Conservation (phyloP, 1,140 invertebrate genomes). For the Apis dorsata region DNA sequence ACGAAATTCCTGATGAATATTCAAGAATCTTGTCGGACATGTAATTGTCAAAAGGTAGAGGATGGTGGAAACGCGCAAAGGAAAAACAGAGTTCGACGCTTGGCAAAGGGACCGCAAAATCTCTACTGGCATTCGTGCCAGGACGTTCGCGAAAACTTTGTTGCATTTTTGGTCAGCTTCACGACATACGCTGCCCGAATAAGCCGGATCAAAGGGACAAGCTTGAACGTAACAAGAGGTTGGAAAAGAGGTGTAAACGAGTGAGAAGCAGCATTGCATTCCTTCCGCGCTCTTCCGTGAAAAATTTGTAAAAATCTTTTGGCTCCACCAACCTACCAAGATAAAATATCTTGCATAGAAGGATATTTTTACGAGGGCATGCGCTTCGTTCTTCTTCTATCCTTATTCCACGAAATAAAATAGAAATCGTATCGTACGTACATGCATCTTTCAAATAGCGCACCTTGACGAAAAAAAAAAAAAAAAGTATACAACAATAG, state of each 20-base stretch:
- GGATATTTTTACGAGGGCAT: not conserved
- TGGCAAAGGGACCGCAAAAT: slow-evolving; percentile 77
- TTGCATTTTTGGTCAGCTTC: slow-evolving; percentile 76
- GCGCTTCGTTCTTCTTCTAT: no score
- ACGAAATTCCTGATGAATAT: slow-evolving; percentile 28
- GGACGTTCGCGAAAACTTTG: slow-evolving; percentile 74
- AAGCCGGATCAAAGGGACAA: slow-evolving; percentile 76
- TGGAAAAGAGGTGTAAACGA: slow-evolving; percentile 29
- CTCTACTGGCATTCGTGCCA: slow-evolving; percentile 68
- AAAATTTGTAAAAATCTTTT: slow-evolving; percentile 47
- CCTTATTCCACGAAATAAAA: no score
- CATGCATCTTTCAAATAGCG: not conserved
- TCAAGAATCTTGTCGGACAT: slow-evolving; percentile 26
- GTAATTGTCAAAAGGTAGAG: slow-evolving; percentile 42
- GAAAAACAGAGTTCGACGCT: slow-evolving; percentile 57
- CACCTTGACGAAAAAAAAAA: no score
- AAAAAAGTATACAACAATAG: no score
- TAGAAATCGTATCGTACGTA: no score
- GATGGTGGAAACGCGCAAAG: slow-evolving; percentile 36
- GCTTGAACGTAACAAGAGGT: slow-evolving; percentile 48
- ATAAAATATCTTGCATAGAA: not conserved
- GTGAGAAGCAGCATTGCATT: slow-evolving; percentile 15
- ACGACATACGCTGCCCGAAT: slow-evolving; percentile 67
- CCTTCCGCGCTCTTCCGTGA: not conserved
- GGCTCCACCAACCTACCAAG: no score